Conservation (phyloP, 2,113 vertebrate species). For the Dascyllus trimaculatus region DNA sequence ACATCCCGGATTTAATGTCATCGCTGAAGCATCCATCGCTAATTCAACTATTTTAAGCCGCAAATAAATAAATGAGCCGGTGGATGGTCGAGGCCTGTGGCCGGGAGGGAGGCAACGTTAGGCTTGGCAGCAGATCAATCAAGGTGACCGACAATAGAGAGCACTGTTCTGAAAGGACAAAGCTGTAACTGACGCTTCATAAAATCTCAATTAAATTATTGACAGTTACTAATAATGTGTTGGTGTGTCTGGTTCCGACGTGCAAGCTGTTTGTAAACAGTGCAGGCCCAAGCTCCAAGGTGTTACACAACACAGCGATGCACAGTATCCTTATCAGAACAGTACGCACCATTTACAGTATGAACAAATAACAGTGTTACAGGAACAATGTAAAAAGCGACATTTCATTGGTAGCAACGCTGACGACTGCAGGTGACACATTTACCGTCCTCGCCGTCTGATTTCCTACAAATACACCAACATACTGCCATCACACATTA, state of each 20-base stretch:
- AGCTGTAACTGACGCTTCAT: not conserved
- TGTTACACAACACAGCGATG: constrained; percentile 27
- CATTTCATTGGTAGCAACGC: not conserved
- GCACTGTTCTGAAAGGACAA: not conserved
- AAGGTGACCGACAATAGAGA: constrained; percentile 75
- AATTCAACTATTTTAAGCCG: not conserved
- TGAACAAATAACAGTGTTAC: not conserved
- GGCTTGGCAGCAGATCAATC: constrained; percentile 49
- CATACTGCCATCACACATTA: not conserved
- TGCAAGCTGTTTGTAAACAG: constrained; percentile 57
- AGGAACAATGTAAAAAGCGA: not conserved
- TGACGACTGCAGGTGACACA: not conserved
- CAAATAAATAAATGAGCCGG: not conserved
- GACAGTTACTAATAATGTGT: not conserved
- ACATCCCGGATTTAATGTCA: not conserved
- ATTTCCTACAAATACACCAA: not conserved
- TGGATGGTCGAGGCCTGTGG: constrained; percentile 42
- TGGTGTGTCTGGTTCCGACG: not conserved
- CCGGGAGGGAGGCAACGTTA: constrained; percentile 8
- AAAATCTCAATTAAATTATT: not conserved
- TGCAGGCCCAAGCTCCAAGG: constrained; percentile 37
- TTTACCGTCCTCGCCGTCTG: not conserved
- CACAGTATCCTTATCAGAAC: accelerated
- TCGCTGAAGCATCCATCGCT: not conserved
- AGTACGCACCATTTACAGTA: too few relatives aligned